Base-by-base conservation (phyloP, 2,113 vertebrate genomes). In the Apteryx mantelli region DNA sequence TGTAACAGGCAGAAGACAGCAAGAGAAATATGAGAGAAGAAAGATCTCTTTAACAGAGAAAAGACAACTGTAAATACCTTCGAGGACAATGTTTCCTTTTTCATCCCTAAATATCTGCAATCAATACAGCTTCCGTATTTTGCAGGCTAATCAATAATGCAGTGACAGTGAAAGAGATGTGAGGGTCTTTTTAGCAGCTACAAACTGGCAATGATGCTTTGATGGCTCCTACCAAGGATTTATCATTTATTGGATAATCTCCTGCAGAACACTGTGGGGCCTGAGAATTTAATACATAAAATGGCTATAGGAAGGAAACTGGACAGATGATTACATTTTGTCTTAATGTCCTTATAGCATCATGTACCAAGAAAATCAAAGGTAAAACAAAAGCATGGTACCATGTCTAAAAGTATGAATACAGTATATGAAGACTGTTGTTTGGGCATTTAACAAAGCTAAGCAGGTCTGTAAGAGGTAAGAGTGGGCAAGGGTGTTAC, bases 101-200 rank as follows among this genome's bases (percentile, higher is more conserved):
- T 93, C 88, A 69, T 92, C 80, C 89, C 89, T 97, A 97, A 97
- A 97, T 96, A 96, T 96, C 95, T 97, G 88, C 85, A 86, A 88
- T 96, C 95, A 95, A 93, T 94, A 93, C 24, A 69, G 81, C 68
- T 90, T 81, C 91, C 78, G 82, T 91, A 95, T 93, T 97, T 94
- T 2, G 2, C 89, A 79, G 82, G 82, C 48, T 96, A 86, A 95
- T 97, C 96, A 97, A 97, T 97, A 97, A 96, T 84, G 89, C 90
- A 94, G 82, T 88, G 93, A 86, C 95, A 86, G 69, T 68, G 85
- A 81, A 83, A 96, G 88, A 96, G 85, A 90, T 92, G 88, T 94
- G 95, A 94, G 93, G 86, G 76, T 88, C 93, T 96, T 75, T 79
- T 81, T 83, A 92, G 91, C 0, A 0, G 85, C 82, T 96, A 71